Evolutionary conservation across 2,888 invertebrate genomes (phyloP).

Genomic region (Mellilla xanthometata): DNA sequence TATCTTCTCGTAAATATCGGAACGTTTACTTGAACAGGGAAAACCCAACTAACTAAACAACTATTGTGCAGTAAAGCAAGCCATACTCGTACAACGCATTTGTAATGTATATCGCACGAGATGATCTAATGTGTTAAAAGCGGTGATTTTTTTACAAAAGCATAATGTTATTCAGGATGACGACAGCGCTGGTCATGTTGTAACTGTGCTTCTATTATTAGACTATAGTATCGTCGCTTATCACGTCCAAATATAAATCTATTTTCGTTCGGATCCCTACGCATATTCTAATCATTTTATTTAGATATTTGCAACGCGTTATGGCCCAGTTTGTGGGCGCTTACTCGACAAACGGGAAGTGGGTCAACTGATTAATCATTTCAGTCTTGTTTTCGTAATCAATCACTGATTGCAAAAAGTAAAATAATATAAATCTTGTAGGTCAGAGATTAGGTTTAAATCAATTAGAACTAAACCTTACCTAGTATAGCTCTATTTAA

Average conservation of each 20-base stretch:
- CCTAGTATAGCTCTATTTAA: no score
- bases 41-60: constrained; percentile 24
- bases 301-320: constrained; percentile 45
- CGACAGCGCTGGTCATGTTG: constrained; percentile 36
- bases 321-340: constrained; percentile 66
- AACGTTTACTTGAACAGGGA: constrained; percentile 17
- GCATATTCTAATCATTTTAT: constrained; percentile 36
- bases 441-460: constrained; percentile 13
- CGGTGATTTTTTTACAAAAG: constrained; percentile 33
- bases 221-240: constrained; percentile 32
- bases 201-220: constrained; percentile 40
- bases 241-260: constrained; percentile 27
- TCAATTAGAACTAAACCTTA: background rate
- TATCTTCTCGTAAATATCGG: constrained; percentile 13
- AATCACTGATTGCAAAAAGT: constrained; percentile 57
- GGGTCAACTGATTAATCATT: constrained; percentile 72
- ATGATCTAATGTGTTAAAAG: constrained; percentile 32
- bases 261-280: constrained; percentile 34
- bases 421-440: constrained; percentile 49
- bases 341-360: constrained; percentile 64
- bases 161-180: constrained; percentile 39
- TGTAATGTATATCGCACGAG: constrained; percentile 22
- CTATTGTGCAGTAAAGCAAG: constrained; percentile 18
- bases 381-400: constrained; percentile 57
- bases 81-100: constrained; percentile 23